A percentile compares a stretch with the other conserved stretches of the same genome.
Conservation (phyloP, 2,113 vertebrate genomes). For the Barnardius zonarius region DNA sequence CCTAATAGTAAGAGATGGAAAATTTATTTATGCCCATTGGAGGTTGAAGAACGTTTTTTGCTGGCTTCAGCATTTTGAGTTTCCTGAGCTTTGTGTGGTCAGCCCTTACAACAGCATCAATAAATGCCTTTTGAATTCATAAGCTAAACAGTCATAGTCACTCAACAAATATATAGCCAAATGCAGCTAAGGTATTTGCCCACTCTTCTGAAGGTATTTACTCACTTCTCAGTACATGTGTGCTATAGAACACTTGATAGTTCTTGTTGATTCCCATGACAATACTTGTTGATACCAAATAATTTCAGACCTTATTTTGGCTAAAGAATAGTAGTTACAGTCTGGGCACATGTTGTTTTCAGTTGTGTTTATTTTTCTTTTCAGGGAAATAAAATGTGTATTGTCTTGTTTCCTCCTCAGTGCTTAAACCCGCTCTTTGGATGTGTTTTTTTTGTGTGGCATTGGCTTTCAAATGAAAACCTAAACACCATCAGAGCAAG, state of each 20-base stretch:
- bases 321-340: not conserved
- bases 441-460: not conserved
- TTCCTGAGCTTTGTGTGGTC: not conserved
- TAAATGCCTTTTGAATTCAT: not conserved
- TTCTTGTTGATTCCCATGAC: not conserved
- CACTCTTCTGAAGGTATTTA: not conserved
- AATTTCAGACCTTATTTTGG: conserved; percentile 46
- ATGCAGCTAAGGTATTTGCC: not conserved
- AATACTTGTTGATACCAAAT: not conserved
- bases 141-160: not conserved
- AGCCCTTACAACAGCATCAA: not conserved
- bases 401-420: not conserved
- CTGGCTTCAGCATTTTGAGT: not conserved
- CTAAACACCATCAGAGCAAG: not conserved
- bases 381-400: not conserved
- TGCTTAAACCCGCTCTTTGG: not conserved
- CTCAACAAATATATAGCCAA: not conserved
- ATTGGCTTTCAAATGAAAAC: not conserved
- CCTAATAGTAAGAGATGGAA: not conserved
- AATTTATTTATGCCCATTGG: not conserved
- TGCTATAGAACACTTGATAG: not conserved
- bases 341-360: not conserved
- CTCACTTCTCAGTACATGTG: not conserved
- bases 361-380: not conserved
- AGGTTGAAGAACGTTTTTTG: not conserved